phyloP scores from a whole-genome alignment of 2,113 vertebrate genomes.

The Alethe diademata region DNA sequence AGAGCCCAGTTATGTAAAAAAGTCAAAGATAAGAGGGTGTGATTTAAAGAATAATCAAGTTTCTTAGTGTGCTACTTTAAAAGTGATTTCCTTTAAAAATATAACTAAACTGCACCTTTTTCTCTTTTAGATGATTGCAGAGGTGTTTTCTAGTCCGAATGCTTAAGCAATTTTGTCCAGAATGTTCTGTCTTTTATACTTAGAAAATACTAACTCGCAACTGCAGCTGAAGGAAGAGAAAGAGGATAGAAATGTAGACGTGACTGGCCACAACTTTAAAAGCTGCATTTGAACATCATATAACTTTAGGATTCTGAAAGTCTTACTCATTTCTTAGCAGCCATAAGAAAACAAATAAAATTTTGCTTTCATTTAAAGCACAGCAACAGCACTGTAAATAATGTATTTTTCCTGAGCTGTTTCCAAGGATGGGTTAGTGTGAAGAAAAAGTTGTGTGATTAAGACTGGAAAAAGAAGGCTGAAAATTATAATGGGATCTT shows the following conservation, averaged over 20 bases:
- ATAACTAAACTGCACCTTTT: not conserved
- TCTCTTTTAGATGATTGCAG: not conserved
- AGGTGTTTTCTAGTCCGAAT: not conserved
- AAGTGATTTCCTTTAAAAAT: not conserved
- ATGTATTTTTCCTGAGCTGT: not conserved
- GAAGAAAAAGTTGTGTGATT: not conserved
- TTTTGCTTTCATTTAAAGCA: not conserved
- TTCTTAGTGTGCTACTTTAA: not conserved
- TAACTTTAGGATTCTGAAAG: not conserved
- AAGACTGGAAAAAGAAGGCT: not conserved
- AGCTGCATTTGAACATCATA: not conserved
- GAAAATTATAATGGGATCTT: not conserved
- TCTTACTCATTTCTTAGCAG: not conserved
- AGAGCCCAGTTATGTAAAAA: not conserved
- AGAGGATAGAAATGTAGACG: not conserved
- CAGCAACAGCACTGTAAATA: not conserved
- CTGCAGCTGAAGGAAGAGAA: not conserved
- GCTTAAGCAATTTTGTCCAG: not conserved
- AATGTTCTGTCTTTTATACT: not conserved
- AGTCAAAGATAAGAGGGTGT: not conserved
- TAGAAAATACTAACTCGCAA: not conserved
- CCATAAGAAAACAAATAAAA: not conserved
- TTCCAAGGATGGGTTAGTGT: not conserved
- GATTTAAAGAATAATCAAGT: not conserved
- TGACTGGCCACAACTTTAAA: not conserved